Evolutionary conservation across 2,797 vertebrate species (phyloP).

Genomic region (Myotis myotis): DNA sequence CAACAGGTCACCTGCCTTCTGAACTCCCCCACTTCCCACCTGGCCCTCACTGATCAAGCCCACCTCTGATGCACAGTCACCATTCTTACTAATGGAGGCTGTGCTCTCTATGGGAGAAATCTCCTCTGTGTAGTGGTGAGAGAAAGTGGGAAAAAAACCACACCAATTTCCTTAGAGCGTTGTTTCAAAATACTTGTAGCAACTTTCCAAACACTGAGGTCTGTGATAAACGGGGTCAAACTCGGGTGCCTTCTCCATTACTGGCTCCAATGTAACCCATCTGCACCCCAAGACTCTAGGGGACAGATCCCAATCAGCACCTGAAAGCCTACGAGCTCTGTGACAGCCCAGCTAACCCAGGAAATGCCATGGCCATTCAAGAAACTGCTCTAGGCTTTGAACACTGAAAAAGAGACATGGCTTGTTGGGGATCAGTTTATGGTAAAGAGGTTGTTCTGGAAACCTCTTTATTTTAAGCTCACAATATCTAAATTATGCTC

Average conservation of each 20-base stretch:
- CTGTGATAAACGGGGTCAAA: slow-evolving; percentile 47
- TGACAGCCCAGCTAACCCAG: not conserved
- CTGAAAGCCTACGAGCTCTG: not conserved
- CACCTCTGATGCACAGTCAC: not conserved
- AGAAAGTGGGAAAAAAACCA: not conserved
- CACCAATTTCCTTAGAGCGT: not conserved
- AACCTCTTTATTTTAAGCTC: slow-evolving; percentile 52
- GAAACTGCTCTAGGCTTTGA: not conserved
- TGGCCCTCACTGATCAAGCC: not conserved
- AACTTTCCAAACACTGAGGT: slow-evolving; percentile 12
- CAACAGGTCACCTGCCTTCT: not conserved
- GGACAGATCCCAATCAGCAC: not conserved
- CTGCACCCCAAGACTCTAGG: not conserved
- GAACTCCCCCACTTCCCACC: not conserved
- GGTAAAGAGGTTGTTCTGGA: not conserved
- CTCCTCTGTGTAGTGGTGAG: not conserved
- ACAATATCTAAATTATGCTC: slow-evolving; percentile 52
- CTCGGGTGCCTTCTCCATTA: not conserved
- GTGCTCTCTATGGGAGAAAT: not conserved
- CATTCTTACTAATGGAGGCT: not conserved
- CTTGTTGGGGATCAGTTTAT: not conserved
- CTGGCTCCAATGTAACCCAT: not conserved
- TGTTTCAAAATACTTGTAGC: slow-evolving; percentile 4
- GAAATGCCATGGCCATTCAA: not conserved
- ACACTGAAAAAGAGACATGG: not conserved